These are phyloP conservation scores for Acanthis flammea DNA, from an alignment of 2,797 vertebrate species.

Conservation along the genomic window DNA sequence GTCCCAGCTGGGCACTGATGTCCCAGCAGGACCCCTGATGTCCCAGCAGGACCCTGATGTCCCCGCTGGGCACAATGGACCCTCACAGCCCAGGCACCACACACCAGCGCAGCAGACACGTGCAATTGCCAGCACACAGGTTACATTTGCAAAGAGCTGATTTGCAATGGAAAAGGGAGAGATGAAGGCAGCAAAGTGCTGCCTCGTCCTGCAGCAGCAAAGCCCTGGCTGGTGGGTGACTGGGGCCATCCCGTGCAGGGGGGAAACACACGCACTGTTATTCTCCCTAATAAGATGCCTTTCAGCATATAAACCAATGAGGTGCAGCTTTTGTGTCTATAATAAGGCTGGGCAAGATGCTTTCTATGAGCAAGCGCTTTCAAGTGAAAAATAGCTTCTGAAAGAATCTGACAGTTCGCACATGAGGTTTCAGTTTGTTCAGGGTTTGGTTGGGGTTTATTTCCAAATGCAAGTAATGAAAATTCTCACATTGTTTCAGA, in stretches of 20 bases:
- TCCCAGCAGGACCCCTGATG: no score
- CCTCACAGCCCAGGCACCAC: fast-evolving
- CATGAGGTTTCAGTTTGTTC: slow-evolving; percentile 50
- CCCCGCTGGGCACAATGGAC: fast-evolving
- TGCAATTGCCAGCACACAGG: not conserved
- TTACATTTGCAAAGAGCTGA: not conserved
- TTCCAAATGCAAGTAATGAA: slow-evolving; percentile 20
- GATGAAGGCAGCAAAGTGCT: not conserved
- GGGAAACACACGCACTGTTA: fast-evolving
- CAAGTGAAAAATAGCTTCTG: slow-evolving; percentile 54
- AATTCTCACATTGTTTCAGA: slow-evolving; percentile 52
- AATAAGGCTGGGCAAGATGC: not conserved
- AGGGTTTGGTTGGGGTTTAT: not conserved
- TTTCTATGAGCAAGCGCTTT: slow-evolving; percentile 19
- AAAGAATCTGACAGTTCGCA: slow-evolving; percentile 32
- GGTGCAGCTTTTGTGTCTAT: slow-evolving; percentile 3
- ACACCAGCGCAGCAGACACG: fast-evolving
- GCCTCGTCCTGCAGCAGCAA: not conserved
- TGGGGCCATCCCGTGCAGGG: fast-evolving
- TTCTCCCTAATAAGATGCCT: not conserved
- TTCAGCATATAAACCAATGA: slow-evolving; percentile 45
- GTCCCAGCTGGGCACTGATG: no score
- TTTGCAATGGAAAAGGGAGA: not conserved
- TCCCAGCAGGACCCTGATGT: no score
- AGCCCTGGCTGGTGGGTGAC: fast-evolving